Base-by-base conservation (phyloP, 1,140 invertebrate genomes). In the Oryctes rhinoceros region DNA sequence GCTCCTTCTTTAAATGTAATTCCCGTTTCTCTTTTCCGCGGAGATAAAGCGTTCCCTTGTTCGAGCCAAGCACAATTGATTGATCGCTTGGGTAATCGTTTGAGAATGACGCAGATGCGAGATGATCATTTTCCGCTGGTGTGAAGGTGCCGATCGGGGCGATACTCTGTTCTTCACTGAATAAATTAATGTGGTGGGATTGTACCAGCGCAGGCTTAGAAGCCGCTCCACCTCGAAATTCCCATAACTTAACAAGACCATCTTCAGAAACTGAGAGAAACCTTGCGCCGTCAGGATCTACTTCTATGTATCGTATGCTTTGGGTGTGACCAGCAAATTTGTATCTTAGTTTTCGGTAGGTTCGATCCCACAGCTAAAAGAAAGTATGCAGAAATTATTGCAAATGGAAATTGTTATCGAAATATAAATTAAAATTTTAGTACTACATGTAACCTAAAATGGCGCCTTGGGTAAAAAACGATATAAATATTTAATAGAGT, bases 211-310 rank as follows among this genome's bases (percentile, higher is more conserved):
- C 59, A 5, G 77, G 77, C 2, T 9, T 49, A 7, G 49, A 78
- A 53, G 4, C 49, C 18, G 30, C 9, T 35, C n/a, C 10, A 15
- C 20, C 4, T 35, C 2, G 59, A 15, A 82, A 44, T 15, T 15
- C 48, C 81, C 81, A 82, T 10, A 82, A 47, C 79, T 81, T 78
- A 13, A 80, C 80, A 37, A 15, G 35, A 47, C 81, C 81, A 80
- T 82, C 80, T n/a, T 81, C 80, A 75, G 80, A 82, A 39, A 81
- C 44, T n/a, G 81, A 82, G 3, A 82, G 18, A 47, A 82, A 82
- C 39, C 39, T 39, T 15, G 47, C 53, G 3, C 74, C 49, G 47
- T 74, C 62, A 1, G 62, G 53, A 44, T 24, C 35, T 13, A 82
- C 1, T 75, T 81, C 53, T 18, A 82, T 24, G 11, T 47, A 35